These are phyloP conservation scores for Ochropacha duplaris DNA, from an alignment of 2,888 invertebrate genomes.

Conservation along the genomic window DNA sequence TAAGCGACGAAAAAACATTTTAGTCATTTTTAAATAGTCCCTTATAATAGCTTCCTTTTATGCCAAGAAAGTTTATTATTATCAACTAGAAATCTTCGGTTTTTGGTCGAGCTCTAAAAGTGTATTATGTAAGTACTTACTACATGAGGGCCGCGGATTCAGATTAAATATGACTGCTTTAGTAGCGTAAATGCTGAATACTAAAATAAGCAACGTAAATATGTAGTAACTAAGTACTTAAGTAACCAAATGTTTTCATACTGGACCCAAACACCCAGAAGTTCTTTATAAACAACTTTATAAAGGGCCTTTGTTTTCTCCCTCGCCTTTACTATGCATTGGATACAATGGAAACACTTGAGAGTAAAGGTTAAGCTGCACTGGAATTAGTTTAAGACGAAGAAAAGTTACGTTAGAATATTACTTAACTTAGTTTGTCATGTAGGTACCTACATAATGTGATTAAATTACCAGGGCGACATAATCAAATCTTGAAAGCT, in stretches of 20 bases:
- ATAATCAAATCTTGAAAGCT: too few relatives aligned
- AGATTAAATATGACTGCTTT: neutral
- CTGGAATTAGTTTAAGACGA: neutral
- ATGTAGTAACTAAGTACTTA: constrained; percentile 18
- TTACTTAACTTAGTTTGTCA: too few relatives aligned
- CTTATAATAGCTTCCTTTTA: too few relatives aligned
- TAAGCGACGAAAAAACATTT: too few relatives aligned
- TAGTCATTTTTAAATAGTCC: too few relatives aligned
- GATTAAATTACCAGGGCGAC: too few relatives aligned
- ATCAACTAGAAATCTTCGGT: too few relatives aligned
- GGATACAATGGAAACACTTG: constrained; percentile 53
- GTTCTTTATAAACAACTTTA: constrained; percentile 10
- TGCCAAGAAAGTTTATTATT: too few relatives aligned
- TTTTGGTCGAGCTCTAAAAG: too few relatives aligned
- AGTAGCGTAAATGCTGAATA: constrained; percentile 18
- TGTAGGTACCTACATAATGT: too few relatives aligned
- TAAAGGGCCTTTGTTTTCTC: constrained; percentile 44
- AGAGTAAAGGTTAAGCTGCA: constrained; percentile 17
- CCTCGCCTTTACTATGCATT: constrained; percentile 37
- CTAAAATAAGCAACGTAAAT: constrained; percentile 37
- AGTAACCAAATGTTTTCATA: constrained; percentile 44
- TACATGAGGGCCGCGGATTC: too few relatives aligned
- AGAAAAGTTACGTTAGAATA: neutral
- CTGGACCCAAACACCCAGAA: constrained; percentile 2
- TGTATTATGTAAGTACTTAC: too few relatives aligned